phyloP scores from a whole-genome alignment of 2,888 invertebrate genomes.

The Heliconius aoede region DNA sequence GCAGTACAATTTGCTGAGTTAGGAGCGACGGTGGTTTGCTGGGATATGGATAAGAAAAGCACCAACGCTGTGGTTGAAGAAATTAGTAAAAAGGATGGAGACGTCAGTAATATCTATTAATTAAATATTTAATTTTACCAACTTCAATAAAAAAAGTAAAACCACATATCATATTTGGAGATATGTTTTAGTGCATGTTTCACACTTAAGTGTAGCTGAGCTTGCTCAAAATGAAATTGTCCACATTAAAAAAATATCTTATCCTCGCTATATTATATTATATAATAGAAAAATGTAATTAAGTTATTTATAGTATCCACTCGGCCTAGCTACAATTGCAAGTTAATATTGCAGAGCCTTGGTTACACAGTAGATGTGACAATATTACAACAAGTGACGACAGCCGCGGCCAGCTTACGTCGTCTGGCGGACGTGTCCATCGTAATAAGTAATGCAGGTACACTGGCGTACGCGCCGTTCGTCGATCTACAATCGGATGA shows the following conservation, averaged over 20 bases:
- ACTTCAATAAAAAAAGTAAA: too few species aligned
- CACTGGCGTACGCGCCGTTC: conserved; percentile 63
- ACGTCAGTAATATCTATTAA: conserved; percentile 55
- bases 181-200: too few species aligned
- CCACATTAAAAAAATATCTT: too few species aligned
- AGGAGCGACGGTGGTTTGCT: conserved; percentile 77
- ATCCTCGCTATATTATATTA: too few species aligned
- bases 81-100: conserved; percentile 73
- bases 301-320: too few species aligned
- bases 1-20: conserved; percentile 76
- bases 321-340: too few species aligned
- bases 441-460: conserved; percentile 74
- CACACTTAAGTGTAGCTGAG: too few species aligned
- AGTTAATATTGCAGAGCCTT: conserved; percentile 59
- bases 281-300: too few species aligned
- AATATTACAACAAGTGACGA: conserved; percentile 73
- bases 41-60: conserved; percentile 69
- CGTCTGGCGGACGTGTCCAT: conserved; percentile 72
- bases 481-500: conserved; percentile 63
- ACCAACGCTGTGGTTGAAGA: conserved; percentile 73
- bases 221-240: too few species aligned
- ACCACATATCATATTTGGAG: too few species aligned
- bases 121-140: too few species aligned
- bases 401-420: conserved; percentile 68
- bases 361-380: conserved; percentile 78